Evolutionary conservation across 2,888 invertebrate species (phyloP), one percentile per base, ranked within the genome.

Genomic region (Helobdella robusta): DNA sequence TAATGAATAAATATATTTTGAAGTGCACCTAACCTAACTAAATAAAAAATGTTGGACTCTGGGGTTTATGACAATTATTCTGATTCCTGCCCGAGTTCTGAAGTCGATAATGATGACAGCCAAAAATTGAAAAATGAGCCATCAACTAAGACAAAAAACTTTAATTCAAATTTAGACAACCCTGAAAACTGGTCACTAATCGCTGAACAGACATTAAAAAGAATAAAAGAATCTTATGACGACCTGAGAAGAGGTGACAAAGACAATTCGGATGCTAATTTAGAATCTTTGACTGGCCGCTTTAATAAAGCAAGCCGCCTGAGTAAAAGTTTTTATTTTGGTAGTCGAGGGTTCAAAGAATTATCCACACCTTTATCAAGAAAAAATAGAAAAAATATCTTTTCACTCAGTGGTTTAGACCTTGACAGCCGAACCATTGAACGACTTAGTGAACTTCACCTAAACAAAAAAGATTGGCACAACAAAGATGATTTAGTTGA

Each of bases 21-120:
- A n/a, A n/a, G n/a, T n/a, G n/a, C n/a, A n/a, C n/a, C n/a, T n/a
- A n/a, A n/a, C n/a, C n/a, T n/a, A n/a, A n/a, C n/a, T n/a, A n/a
- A n/a, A n/a, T n/a, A n/a, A n/a, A n/a, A 40, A 56, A 56, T 56
- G 56, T n/a, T 56, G 56, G 56, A 56, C 56, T 56, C 56, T 8
- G 56, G 56, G 28, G 56, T 56, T 30, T 56, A 56, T 28, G 56
- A 56, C 56, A 32, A 56, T n/a, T 25, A 28, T 56, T 3, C 28
- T 1, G 56, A 56, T 30, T 56, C 28, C 4, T 56, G 28, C 56
- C 4, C 32, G 20, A 25, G 28, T 30, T 56, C 56, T 30, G 56
- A 56, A 3, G 2, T 28, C n/a, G 56, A 56, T 8, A 25, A 48
- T 23, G 2, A 56, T 8, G 56, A 56, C 30, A 56, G 6, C 32